phyloP scores from a whole-genome alignment of 2,113 vertebrate genomes.

The Budorcas taxicolor region DNA sequence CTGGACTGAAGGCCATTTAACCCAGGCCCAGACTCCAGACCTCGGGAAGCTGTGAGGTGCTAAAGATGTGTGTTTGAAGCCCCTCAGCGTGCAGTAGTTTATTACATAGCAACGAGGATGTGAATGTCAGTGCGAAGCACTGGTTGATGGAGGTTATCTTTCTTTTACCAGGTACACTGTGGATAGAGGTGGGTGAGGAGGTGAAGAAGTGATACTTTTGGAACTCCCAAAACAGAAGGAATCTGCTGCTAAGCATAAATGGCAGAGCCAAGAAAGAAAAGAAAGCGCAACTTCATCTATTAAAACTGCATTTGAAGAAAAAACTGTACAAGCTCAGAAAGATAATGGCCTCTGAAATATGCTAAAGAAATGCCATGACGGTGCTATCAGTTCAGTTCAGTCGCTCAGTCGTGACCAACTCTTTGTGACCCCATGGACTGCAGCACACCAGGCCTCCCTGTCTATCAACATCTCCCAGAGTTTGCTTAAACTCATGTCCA shows the following conservation, averaged over 20 bases:
- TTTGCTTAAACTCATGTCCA: neutral
- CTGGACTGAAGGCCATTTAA: neutral
- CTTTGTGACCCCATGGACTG: neutral
- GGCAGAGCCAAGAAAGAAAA: neutral
- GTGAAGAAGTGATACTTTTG: no score
- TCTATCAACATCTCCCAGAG: neutral
- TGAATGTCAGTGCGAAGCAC: neutral
- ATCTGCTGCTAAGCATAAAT: neutral
- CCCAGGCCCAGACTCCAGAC: neutral
- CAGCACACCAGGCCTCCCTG: neutral
- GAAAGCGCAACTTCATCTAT: neutral
- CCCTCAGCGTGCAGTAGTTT: rapidly evolving
- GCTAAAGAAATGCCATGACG: neutral
- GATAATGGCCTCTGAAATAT: neutral
- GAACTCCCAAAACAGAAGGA: neutral
- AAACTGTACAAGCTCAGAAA: neutral
- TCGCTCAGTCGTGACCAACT: rapidly evolving
- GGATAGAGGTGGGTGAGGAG: rapidly evolving
- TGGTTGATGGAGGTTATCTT: neutral
- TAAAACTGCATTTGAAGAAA: neutral
- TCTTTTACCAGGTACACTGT: neutral
- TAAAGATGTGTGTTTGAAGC: neutral
- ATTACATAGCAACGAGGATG: neutral
- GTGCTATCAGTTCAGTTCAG: neutral
- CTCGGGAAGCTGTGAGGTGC: neutral